Conservation (phyloP, 2,797 vertebrate species). For the Hybognathus amarus region DNA sequence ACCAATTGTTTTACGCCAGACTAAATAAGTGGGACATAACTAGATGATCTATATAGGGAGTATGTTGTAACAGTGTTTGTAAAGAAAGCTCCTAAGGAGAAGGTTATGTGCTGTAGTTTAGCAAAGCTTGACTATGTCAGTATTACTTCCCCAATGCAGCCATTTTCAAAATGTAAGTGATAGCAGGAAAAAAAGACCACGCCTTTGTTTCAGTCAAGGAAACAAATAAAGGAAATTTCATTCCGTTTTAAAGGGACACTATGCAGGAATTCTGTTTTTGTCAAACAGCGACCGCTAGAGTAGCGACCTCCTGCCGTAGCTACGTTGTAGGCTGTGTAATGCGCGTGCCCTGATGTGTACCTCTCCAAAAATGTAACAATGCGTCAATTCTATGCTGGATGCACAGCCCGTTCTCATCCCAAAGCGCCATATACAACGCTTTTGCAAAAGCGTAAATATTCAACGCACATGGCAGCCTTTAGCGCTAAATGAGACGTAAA, state of each 20-base stretch:
- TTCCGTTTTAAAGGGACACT: conserved; percentile 31
- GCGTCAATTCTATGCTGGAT: too few relatives aligned
- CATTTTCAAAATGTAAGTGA: conserved; percentile 32
- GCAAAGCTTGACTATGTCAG: conserved; percentile 48
- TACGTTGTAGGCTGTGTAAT: too few relatives aligned
- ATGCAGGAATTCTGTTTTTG: too few relatives aligned
- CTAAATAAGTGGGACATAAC: conserved; percentile 48
- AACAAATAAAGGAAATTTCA: conserved; percentile 43
- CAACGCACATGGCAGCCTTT: too few relatives aligned
- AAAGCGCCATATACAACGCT: too few relatives aligned
- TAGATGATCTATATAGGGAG: conserved; percentile 47
- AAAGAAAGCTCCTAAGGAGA: conserved; percentile 15
- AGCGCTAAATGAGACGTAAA: too few relatives aligned
- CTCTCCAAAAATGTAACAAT: too few relatives aligned
- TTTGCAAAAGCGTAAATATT: too few relatives aligned
- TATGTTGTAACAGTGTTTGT: conserved; percentile 35
- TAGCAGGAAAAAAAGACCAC: conserved; percentile 6
- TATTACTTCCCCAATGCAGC: conserved; percentile 12
- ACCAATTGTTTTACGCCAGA: conserved; percentile 32
- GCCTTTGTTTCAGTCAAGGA: conserved; percentile 43
- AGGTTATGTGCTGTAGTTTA: conserved; percentile 30
- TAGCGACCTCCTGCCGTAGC: too few relatives aligned
- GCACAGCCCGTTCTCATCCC: too few relatives aligned
- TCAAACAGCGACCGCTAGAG: too few relatives aligned
- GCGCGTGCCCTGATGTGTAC: too few relatives aligned